phyloP scores from a whole-genome alignment of 1,140 invertebrate species.

The Oncopeltus fasciatus region DNA sequence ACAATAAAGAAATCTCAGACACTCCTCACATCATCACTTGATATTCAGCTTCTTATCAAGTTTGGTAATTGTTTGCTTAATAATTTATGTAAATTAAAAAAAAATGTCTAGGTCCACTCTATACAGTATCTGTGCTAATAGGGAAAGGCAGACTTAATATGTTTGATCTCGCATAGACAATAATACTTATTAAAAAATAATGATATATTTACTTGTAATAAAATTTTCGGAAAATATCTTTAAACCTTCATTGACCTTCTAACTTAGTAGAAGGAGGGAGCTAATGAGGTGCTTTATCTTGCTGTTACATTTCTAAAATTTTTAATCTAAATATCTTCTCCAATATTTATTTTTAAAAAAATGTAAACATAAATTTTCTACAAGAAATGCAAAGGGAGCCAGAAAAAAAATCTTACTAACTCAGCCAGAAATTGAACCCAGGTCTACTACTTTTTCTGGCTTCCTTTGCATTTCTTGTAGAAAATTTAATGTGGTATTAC shows the following conservation, averaged over 20 bases:
- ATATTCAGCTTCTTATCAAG: conserved; percentile 30
- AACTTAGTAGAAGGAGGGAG: too few species aligned
- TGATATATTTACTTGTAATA: neutral
- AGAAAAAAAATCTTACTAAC: too few species aligned
- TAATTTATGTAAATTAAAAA: neutral
- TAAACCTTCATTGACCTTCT: neutral
- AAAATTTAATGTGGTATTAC: too few species aligned
- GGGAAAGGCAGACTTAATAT: neutral
- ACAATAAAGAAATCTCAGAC: conserved; percentile 47
- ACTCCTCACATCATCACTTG: conserved; percentile 29
- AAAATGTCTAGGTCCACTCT: neutral
- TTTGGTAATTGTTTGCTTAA: conserved; percentile 26
- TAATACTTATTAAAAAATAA: neutral
- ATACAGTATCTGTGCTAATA: neutral
- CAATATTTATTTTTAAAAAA: too few species aligned
- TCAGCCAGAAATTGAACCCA: too few species aligned
- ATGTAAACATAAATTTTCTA: too few species aligned
- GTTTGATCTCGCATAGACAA: neutral
- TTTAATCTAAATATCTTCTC: too few species aligned
- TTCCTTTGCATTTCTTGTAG: too few species aligned
- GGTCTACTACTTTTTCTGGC: too few species aligned
- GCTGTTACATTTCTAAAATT: too few species aligned
- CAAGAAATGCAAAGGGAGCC: too few species aligned
- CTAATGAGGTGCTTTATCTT: too few species aligned
- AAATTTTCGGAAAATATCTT: neutral